Evolutionary conservation across 2,113 vertebrate genomes (phyloP).

Genomic region (Paedocypris sp.): DNA sequence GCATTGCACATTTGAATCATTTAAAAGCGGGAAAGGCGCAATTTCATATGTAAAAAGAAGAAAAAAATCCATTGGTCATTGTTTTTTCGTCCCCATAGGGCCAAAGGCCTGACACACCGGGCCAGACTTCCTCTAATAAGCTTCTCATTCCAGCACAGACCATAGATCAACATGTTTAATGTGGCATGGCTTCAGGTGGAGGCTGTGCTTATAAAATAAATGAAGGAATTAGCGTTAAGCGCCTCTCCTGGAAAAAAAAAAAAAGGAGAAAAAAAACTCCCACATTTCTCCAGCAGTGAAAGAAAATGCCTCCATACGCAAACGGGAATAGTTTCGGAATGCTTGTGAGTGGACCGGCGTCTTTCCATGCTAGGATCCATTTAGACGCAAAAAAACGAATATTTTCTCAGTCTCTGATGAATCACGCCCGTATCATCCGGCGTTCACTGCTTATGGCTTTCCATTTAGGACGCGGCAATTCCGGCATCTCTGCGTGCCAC

Average conservation of each 20-base stretch:
- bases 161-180: constrained; percentile 52
- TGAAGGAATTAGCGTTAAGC: constrained; percentile 53
- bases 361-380: not conserved
- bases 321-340: constrained; percentile 1
- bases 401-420: too few species aligned
- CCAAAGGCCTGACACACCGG: constrained; percentile 22
- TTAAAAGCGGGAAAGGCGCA: constrained; percentile 19
- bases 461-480: too few species aligned
- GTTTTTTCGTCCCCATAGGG: constrained; percentile 19
- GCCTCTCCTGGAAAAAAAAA: constrained; percentile 31
- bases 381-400: too few species aligned
- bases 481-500: too few species aligned
- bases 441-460: too few species aligned
- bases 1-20: constrained; percentile 7
- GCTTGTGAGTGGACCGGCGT: constrained; percentile 3
- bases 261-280: too few species aligned
- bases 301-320: constrained; percentile 21
- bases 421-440: too few species aligned
- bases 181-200: constrained; percentile 49
- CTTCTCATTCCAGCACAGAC: constrained; percentile 41
- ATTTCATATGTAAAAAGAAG: constrained; percentile 20
- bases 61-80: constrained; percentile 9
- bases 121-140: constrained; percentile 36
- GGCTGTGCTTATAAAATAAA: constrained; percentile 48
- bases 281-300: constrained; percentile 37